These are phyloP conservation scores for Hypsibius dujardini DNA, from an alignment of 1,140 invertebrate genomes.

Conservation along the genomic window DNA sequence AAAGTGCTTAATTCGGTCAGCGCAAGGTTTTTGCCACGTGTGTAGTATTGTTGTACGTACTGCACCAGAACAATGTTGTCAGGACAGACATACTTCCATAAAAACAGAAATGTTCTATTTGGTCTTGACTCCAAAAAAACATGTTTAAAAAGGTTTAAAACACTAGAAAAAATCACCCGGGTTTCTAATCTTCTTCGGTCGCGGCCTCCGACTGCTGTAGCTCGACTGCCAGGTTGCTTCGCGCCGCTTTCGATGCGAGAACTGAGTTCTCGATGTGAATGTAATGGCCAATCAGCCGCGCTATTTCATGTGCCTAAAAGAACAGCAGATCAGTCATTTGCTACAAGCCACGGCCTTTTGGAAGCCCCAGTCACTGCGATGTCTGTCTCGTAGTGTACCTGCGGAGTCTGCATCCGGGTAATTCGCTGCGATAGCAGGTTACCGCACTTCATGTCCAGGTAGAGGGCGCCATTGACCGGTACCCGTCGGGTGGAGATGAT, in stretches of 20 bases:
- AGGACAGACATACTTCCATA: too few relatives aligned
- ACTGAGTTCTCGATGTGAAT: conserved; percentile 53
- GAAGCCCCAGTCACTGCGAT: too few relatives aligned
- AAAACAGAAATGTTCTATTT: too few relatives aligned
- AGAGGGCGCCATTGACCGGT: conserved; percentile 70
- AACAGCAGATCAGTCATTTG: not conserved
- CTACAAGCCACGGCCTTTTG: too few relatives aligned
- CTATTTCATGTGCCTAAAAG: conserved; percentile 46
- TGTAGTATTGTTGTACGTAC: too few relatives aligned
- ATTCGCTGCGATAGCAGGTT: conserved; percentile 88
- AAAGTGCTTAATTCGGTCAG: too few relatives aligned
- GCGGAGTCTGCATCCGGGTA: conserved; percentile 83
- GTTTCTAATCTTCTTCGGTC: not conserved
- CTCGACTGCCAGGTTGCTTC: not conserved
- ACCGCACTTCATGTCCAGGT: conserved; percentile 88
- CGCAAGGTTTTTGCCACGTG: too few relatives aligned
- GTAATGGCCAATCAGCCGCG: conserved; percentile 81
- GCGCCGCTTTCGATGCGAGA: conserved; percentile 10
- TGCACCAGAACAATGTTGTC: too few relatives aligned
- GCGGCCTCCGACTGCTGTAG: not conserved
- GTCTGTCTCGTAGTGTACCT: conserved; percentile 40
- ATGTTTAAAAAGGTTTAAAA: too few relatives aligned
- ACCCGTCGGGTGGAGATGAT: conserved; percentile 88
- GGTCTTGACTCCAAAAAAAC: too few relatives aligned
- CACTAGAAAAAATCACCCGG: too few relatives aligned